These are phyloP conservation scores for Pseudanteris insignis DNA, from an alignment of 2,888 invertebrate species.

Conservation along the genomic window DNA sequence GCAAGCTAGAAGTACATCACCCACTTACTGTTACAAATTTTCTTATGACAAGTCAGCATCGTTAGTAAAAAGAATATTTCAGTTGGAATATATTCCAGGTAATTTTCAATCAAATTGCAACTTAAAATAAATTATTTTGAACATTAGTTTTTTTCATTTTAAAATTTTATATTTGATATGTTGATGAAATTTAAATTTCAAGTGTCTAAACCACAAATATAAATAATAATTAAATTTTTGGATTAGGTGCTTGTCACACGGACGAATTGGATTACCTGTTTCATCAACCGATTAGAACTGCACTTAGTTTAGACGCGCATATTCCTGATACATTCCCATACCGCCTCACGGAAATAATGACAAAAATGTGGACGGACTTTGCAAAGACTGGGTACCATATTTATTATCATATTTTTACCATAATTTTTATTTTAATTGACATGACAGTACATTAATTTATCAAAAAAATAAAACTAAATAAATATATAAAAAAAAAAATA, in stretches of 20 bases:
- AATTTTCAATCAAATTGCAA: slow-evolving; percentile 2
- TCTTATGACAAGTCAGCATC: slow-evolving; percentile 49
- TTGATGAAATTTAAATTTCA: no score
- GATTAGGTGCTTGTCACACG: slow-evolving; percentile 49
- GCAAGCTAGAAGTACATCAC: slow-evolving; percentile 43
- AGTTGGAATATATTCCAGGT: slow-evolving; percentile 49
- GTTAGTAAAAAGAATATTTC: slow-evolving; percentile 34
- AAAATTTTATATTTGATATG: no score
- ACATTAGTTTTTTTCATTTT: no score
- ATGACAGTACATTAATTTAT: not conserved
- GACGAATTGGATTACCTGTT: slow-evolving; percentile 58
- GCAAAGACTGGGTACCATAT: slow-evolving; percentile 57
- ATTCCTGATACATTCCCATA: slow-evolving; percentile 37
- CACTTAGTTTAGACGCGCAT: slow-evolving; percentile 29
- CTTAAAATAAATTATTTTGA: no score
- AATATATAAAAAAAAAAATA: no score
- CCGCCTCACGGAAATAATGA: slow-evolving; percentile 51
- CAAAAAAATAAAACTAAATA: no score
- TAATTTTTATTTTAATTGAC: not conserved
- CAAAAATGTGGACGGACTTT: slow-evolving; percentile 61
- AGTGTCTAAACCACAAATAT: no score
- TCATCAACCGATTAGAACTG: slow-evolving; percentile 36
- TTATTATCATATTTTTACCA: not conserved
- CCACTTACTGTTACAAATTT: slow-evolving; percentile 56
- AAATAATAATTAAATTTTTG: no score